Base-by-base conservation (phyloP, 2,797 vertebrate species). In the Anas capensis region DNA sequence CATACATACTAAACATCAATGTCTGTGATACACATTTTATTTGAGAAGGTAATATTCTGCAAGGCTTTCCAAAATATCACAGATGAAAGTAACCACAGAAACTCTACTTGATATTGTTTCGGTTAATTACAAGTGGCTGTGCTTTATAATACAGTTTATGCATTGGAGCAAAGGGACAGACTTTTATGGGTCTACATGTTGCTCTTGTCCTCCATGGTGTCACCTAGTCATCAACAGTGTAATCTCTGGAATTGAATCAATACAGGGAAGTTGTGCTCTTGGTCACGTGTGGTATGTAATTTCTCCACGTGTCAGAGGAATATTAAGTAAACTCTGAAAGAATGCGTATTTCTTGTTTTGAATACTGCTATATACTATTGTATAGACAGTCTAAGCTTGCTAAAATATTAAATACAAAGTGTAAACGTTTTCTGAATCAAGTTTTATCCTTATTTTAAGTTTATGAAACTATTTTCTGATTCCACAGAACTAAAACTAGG, bases 111-210 rank as follows among this genome's bases (percentile, higher is more conserved):
- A 17, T 31, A 18, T 20, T 33, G 14, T 42, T 68, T 53, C 24
- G 36, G 29, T 73, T 36, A 5, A 7, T 42, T 48, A 15, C 9
- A 71, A 33, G 33, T 58, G 54, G 29, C 4, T 90, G 64, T 57
- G 16, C 10, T 68, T 23, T 9, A 14, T 38, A 3, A 48, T 46
- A 51, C 3, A 5, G 31, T 31, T 60, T 31, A 34, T n/a, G 49
- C 24, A 56, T 24, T 33, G 57, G 83, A 65, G 57, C 8, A 75
- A 51, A 18, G 29, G 29, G 58, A 34, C 13, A 72, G 54, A 72
- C 40, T 14, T 1, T 11, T 20, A 54, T 15, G 44, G n/a, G 34
- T 34, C 24, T 53, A 1, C 38, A 29, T 16, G 0, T 5, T 48
- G 66, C 46, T 82, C 16, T 24, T 18, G 38, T 70, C 60, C 56